phyloP scores from a whole-genome alignment of 2,888 invertebrate species.

The Drosophila vallismaia region DNA sequence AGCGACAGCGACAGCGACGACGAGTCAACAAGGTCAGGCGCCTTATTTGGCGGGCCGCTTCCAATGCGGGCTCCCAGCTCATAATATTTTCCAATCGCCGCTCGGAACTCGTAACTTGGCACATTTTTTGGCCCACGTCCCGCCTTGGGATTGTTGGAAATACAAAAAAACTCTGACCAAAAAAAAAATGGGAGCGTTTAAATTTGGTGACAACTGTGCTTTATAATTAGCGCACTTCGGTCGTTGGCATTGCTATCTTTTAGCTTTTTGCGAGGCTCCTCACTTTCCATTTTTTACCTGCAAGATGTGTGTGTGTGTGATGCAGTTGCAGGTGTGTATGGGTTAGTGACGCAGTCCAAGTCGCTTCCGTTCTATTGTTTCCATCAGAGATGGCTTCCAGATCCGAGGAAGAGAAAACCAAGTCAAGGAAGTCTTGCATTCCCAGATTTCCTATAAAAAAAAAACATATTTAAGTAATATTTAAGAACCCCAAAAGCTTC shows the following conservation, averaged over 20 bases:
- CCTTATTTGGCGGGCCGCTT: constrained; percentile 65
- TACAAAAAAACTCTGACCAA: constrained; percentile 38
- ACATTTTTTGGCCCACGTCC: constrained; percentile 38
- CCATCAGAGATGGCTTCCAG: constrained; percentile 3
- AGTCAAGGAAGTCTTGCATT: no score
- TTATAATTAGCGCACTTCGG: constrained; percentile 70
- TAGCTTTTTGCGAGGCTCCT: constrained; percentile 48
- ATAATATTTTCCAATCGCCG: constrained; percentile 58
- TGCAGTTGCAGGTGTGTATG: constrained; percentile 17
- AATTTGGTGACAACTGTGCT: constrained; percentile 66
- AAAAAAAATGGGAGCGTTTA: constrained; percentile 66
- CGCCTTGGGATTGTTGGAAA: constrained; percentile 32
- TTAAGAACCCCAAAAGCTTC: neutral
- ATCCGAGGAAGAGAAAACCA: no score
- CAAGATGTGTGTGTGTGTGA: constrained; percentile 26
- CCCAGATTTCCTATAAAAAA: no score
- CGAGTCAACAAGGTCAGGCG: constrained; percentile 72
- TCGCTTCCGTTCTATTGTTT: constrained; percentile 75
- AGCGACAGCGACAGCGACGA: constrained; percentile 10
- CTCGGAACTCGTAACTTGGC: neutral
- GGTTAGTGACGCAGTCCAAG: constrained; percentile 64
- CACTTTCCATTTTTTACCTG: constrained; percentile 77
- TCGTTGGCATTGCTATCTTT: constrained; percentile 72
- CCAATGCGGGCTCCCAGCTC: constrained; percentile 51
- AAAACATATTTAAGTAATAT: no score